phyloP scores from a whole-genome alignment of 2,113 vertebrate genomes.

The Rhadina sibilatrix region DNA sequence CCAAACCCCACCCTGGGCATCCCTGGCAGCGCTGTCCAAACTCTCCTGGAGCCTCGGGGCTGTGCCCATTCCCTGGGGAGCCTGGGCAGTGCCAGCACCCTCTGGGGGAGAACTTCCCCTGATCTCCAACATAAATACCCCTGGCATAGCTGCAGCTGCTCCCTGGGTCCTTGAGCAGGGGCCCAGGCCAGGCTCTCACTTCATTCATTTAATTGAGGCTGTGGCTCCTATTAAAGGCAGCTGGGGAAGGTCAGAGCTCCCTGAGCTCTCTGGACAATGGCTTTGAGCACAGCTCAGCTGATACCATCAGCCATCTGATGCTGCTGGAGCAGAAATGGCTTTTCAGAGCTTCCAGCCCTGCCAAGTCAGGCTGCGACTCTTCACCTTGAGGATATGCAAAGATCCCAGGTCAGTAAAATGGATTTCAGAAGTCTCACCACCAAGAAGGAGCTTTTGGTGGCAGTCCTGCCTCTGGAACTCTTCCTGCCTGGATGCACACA shows the following conservation, averaged over 20 bases:
- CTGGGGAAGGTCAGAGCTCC: not conserved
- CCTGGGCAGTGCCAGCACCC: not conserved
- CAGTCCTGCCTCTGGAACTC: not conserved
- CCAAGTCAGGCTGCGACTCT: not conserved
- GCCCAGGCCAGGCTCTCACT: not conserved
- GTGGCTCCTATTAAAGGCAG: not conserved
- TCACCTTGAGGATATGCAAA: not conserved
- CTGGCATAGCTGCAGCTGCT: not conserved
- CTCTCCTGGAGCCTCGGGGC: accelerated
- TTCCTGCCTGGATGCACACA: not conserved
- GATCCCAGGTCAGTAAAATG: not conserved
- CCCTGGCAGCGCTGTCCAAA: accelerated
- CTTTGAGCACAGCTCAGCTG: not conserved
- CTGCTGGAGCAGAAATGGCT: not conserved
- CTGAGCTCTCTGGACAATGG: not conserved
- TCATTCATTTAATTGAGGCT: not conserved
- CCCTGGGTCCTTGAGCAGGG: not conserved
- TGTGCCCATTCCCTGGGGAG: not conserved
- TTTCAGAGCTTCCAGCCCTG: not conserved
- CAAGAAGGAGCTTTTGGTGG: not conserved
- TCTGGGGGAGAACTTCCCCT: not conserved
- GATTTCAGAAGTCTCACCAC: not conserved
- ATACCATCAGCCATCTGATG: not conserved
- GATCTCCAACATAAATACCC: accelerated
- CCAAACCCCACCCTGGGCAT: not conserved